phyloP scores from a whole-genome alignment of 2,888 invertebrate genomes.

The Carabus problematicus region DNA sequence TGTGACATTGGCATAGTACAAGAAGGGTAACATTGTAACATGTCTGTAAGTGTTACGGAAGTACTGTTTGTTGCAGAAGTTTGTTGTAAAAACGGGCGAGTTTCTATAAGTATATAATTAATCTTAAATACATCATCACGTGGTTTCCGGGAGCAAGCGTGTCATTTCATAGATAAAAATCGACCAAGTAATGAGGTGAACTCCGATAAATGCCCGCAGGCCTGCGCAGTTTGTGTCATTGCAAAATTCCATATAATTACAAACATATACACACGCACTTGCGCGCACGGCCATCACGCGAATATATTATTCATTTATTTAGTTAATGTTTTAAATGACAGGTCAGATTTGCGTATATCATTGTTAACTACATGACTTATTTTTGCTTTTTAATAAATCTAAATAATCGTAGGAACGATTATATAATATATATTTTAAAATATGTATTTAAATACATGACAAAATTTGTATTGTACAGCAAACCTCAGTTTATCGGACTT shows the following conservation, averaged over 20 bases:
- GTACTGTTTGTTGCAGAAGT: constrained; percentile 21
- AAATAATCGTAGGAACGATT: no score
- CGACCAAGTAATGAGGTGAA: constrained; percentile 23
- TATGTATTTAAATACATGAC: no score
- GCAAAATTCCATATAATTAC: constrained; percentile 30
- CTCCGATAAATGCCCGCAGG: constrained; percentile 24
- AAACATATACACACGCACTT: constrained; percentile 1
- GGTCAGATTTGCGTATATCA: no score
- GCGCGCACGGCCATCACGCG: constrained; percentile 12
- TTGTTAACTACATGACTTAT: no score
- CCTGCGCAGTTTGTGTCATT: constrained; percentile 24
- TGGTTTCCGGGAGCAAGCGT: constrained; percentile 32
- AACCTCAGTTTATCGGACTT: no score
- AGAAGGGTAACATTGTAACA: constrained; percentile 18
- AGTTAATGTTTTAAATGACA: background rate
- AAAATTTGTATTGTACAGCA: no score
- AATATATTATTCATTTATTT: constrained; percentile 23
- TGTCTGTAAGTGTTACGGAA: constrained; percentile 20
- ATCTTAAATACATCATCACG: constrained; percentile 29
- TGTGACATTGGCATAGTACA: constrained; percentile 6
- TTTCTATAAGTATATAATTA: constrained; percentile 21
- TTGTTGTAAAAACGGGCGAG: constrained; percentile 12
- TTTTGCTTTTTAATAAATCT: no score
- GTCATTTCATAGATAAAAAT: constrained; percentile 27
- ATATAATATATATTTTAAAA: no score